These are phyloP conservation scores for Musca vetustissima DNA, from an alignment of 1,140 invertebrate species.

Conservation along the genomic window DNA sequence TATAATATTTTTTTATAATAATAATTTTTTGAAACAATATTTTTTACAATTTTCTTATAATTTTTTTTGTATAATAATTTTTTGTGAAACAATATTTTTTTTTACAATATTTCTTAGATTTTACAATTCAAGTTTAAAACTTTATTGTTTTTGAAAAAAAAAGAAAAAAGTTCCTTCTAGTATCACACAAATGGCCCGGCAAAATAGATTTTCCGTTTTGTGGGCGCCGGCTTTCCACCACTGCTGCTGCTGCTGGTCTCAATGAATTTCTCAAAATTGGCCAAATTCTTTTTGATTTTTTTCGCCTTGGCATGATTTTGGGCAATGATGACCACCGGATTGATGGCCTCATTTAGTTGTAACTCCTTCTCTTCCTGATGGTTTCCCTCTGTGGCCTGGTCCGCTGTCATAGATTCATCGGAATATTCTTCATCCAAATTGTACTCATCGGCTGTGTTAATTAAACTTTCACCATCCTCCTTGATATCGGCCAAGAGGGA, in stretches of 20 bases:
- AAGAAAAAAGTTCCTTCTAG: too few species aligned
- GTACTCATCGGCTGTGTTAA: slow-evolving; percentile 45
- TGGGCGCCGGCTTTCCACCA: slow-evolving; percentile 47
- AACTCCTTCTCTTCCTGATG: slow-evolving; percentile 23
- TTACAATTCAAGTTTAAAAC: neutral
- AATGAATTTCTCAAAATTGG: slow-evolving; percentile 50
- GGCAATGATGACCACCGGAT: neutral
- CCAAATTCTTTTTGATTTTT: slow-evolving; percentile 42
- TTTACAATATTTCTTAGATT: neutral
- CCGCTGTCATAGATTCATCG: too few species aligned
- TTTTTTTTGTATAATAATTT: too few species aligned
- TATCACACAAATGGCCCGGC: slow-evolving; percentile 49
- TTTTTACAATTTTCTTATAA: too few species aligned
- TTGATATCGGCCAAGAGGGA: slow-evolving; percentile 36
- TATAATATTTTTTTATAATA: too few species aligned
- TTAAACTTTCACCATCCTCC: slow-evolving; percentile 36
- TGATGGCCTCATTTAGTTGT: slow-evolving; percentile 17
- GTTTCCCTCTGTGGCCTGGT: too few species aligned
- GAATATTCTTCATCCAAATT: slow-evolving; percentile 50
- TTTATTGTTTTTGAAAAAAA: slow-evolving; percentile 2
- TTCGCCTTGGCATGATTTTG: slow-evolving; percentile 29
- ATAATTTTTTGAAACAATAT: too few species aligned
- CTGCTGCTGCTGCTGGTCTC: slow-evolving; percentile 44
- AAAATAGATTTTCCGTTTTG: slow-evolving; percentile 51
- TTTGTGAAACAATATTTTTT: too few species aligned